phyloP scores from a whole-genome alignment of 2,113 vertebrate species.

The Parus major region DNA sequence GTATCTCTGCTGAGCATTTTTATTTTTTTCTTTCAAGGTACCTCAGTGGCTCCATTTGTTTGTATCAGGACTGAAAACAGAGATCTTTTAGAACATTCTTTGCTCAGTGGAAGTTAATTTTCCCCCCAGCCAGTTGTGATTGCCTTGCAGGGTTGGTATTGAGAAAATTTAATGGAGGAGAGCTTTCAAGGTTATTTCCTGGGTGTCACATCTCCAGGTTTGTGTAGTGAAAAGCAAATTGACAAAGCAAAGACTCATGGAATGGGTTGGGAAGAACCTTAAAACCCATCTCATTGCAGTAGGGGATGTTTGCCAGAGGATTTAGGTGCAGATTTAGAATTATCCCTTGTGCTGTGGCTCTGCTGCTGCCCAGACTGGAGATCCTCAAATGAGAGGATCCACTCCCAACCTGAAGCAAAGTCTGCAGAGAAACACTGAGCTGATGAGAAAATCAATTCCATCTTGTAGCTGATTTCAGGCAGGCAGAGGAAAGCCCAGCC shows the following conservation, averaged over 20 bases:
- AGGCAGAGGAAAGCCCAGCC: background rate
- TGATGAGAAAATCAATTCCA: background rate
- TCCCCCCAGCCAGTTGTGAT: background rate
- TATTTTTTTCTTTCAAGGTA: background rate
- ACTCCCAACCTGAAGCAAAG: background rate
- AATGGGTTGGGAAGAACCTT: background rate
- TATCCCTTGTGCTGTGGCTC: no score
- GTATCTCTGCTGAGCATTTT: background rate
- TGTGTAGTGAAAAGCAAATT: background rate
- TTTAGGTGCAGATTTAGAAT: background rate
- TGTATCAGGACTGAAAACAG: background rate
- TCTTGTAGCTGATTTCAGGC: background rate
- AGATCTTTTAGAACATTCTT: background rate
- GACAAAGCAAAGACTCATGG: background rate
- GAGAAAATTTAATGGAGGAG: background rate
- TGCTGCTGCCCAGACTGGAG: background rate
- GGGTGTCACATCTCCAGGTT: accelerated
- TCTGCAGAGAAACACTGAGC: background rate
- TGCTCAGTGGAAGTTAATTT: background rate
- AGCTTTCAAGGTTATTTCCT: background rate
- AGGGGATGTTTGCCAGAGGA: background rate
- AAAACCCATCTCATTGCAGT: background rate
- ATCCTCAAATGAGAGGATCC: background rate
- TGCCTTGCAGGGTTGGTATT: background rate
- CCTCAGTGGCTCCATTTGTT: background rate